Evolutionary conservation across 2,113 vertebrate genomes (phyloP), one percentile per base, ranked within the genome.

Genomic region (Dasyurus viverrinus): DNA sequence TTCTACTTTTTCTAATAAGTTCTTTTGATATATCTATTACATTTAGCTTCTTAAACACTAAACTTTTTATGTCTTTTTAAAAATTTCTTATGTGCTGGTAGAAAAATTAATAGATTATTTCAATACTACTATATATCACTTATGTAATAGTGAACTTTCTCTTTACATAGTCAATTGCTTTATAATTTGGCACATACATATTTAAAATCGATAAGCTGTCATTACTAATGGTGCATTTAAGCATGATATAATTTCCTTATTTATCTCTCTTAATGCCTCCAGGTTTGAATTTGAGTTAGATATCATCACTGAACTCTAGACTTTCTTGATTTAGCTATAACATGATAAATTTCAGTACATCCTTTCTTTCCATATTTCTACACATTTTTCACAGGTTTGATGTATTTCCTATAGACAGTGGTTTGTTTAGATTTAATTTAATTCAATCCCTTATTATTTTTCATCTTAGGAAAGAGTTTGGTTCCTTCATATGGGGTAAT

Each of bases 181-280:
- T 84, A 84, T 84, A 84, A 84, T 84, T 84, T 84, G 68, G 36
- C 8, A 42, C 68, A 84, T 84, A 42, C 68, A 84, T 84, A 42
- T 84, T 84, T 84, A 42, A 84, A 84, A 84, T 84, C n/a, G 1
- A 84, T 84, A 84, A 84, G 68, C n/a, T 84, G 68, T 84, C 68
- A 84, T 84, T 42, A 84, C 68, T 42, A 84, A 84, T 84, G 7
- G 68, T 42, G 68, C 36, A 84, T 84, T 84, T 84, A 84, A 84
- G n/a, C 68, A 84, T 84, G 68, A 84, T 84, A 84, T 84, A 84
- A 84, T 84, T 68, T 68, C 60, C 60, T 68, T 68, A 68, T 68
- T 84, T 84, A 84, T 84, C 68, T 84, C 68, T 84, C 16, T 84
- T 84, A 84, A 84, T 42, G 68, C 19, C 36, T 76, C 68, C 68